Evolutionary conservation across 2,888 invertebrate species (phyloP), one percentile per base, ranked within the genome.

Genomic region (Stenurella melanura): DNA sequence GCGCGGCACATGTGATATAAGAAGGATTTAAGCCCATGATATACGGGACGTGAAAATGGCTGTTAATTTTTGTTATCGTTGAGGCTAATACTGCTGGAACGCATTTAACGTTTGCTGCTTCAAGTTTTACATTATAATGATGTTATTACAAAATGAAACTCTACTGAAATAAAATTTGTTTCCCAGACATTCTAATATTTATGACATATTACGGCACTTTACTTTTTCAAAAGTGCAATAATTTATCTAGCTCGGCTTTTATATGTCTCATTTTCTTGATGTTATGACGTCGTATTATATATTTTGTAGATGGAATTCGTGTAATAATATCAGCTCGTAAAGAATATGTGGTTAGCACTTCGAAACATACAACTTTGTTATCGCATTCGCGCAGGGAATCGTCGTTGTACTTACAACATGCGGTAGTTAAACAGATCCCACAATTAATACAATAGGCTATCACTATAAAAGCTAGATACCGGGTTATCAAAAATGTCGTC

Each of bases 171-270:
- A 76, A 80, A 80, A 80, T 80, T 80, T 75, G 75, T 75, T 78
- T 73, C 75, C 73, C 64, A 64, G 76, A 70, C 78, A 76, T 76
- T 80, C 78, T 78, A 80, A 80, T 80, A 80, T 80, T 76, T 80
- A 73, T 78, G 80, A 80, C 76, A 78, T 80, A 80, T 80, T 83
- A 83, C 81, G 85, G 85, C 85, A 84, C 86, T 86, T 87, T 86
- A 87, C 80, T 76, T 64, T 78, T 76, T 73, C 86, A 87, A 87
- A 87, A 86, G 87, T 87, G 84, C 85, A 83, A 86, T 87, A 87
- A 87, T 87, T 88, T 87, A 87, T 87, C 86, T 86, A 81, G 87
- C 87, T 86, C 85, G 87, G 86, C 87, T 87, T 86, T 87, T 86
- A 87, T 86, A 87, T 86, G 85, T 87, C 86, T 86, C 86, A 86